Base-by-base conservation (phyloP, 1,140 invertebrate species). In the Orussus abietinus region DNA sequence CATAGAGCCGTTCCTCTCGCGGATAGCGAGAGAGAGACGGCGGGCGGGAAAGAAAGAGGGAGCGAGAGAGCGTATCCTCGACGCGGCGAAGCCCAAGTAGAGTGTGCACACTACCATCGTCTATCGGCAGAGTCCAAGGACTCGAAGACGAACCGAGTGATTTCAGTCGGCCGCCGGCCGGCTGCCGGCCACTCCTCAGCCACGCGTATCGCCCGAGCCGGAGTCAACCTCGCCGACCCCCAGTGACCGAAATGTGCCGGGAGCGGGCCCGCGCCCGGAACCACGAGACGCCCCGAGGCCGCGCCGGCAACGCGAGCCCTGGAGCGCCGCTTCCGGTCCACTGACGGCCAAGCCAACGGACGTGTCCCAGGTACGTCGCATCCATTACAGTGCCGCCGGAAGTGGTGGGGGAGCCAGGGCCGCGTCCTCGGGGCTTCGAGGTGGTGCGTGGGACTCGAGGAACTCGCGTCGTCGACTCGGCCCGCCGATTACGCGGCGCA, bases 121-220 rank as follows among this genome's bases (percentile, higher is more conserved):
- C 66, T 67, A 59, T 64, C 59, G 57, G 51, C 45, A 47, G 63
- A 64, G 62, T 66, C 64, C 62, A 63, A 68, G 62, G 66, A 69
- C 59, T 66, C 59, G 40, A 68, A 62, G 54, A 60, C 45, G 51
- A 53, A 47, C 49, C 51, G 62, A 53, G 63, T 60, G 57, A 66
- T 62, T 64, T 64, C 60, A 64, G 59, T 67, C 66, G 65, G 65
- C 61, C 66, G 61, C 62, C 65, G 65, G 66, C 67, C 69, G 66
- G 67, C 66, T 63, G 59, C 66, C 69, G 69, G 67, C 64, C 66
- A 69, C 62, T 51, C 40, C 40, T 48, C 33, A 45, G 44, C 48
- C 49, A 53, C 54, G 56, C 55, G 53, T 51, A 30, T 39, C n/a
- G n/a, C n/a, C n/a, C n/a, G n/a, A n/a, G n/a, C n/a, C n/a, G n/a